phyloP scores from a whole-genome alignment of 2,113 vertebrate species.

The Macrotus californicus region DNA sequence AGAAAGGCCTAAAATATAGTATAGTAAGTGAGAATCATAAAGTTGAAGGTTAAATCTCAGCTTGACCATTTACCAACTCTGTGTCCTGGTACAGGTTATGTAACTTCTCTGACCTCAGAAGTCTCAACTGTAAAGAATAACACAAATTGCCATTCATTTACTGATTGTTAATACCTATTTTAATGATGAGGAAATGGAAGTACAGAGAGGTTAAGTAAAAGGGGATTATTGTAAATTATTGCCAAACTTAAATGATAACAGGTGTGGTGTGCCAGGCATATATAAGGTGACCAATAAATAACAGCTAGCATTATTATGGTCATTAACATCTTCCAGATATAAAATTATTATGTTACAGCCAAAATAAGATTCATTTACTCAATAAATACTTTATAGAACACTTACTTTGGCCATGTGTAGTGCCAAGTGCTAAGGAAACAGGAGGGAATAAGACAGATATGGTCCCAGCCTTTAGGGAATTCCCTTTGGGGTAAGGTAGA shows the following conservation, averaged over 20 bases:
- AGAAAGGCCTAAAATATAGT: not conserved
- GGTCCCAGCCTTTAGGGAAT: not conserved
- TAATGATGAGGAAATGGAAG: not conserved
- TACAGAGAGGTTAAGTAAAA: not conserved
- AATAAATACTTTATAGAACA: not conserved
- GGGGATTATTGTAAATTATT: not conserved
- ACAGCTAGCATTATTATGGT: not conserved
- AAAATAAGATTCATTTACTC: not conserved
- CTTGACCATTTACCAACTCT: not conserved
- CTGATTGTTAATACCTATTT: not conserved
- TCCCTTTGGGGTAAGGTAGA: not conserved
- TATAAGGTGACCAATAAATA: conserved; percentile 7
- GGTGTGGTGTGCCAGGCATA: not conserved
- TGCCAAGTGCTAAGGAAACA: not conserved
- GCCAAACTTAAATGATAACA: not conserved
- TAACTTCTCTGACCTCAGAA: not conserved
- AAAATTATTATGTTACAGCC: not conserved
- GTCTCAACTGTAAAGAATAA: conserved; percentile 2
- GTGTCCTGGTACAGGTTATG: not conserved
- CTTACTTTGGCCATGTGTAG: not conserved
- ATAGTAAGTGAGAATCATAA: not conserved
- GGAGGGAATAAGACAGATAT: not conserved
- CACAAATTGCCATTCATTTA: not conserved
- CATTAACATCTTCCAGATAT: not conserved
- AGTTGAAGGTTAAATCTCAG: conserved; percentile 3